phyloP scores from a whole-genome alignment of 2,888 invertebrate genomes.

The Latheticus oryzae region DNA sequence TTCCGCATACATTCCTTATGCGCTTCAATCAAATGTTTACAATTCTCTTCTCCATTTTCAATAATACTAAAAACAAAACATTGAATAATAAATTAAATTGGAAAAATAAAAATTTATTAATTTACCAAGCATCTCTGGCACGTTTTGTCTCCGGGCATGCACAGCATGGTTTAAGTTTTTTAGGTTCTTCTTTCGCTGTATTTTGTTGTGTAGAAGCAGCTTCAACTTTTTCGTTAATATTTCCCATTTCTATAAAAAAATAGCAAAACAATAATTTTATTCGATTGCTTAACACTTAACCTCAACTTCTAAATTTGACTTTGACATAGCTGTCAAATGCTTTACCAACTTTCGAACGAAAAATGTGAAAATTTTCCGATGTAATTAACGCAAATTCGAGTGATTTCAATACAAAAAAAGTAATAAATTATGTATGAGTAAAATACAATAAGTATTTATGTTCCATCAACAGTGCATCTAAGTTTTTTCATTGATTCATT shows the following conservation, averaged over 20 bases:
- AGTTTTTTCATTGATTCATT: not conserved
- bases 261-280: not conserved
- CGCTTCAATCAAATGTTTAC: slow-evolving; percentile 89
- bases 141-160: slow-evolving; percentile 97
- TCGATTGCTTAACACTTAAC: slow-evolving; percentile 15
- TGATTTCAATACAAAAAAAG: slow-evolving; percentile 12
- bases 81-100: slow-evolving; percentile 11
- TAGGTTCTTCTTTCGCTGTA: slow-evolving; percentile 67
- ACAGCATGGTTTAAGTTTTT: slow-evolving; percentile 94
- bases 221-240: slow-evolving; percentile 67
- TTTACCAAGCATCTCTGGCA: slow-evolving; percentile 89
- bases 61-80: slow-evolving; percentile 79
- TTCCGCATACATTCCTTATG: slow-evolving; percentile 97
- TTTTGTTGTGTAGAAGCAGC: slow-evolving; percentile 60
- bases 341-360: not conserved
- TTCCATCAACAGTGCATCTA: not conserved
- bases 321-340: slow-evolving; percentile 1
- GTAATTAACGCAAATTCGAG: not conserved
- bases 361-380: slow-evolving; percentile 4
- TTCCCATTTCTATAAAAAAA: slow-evolving; percentile 67
- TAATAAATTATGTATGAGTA: slow-evolving; percentile 17
- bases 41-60: slow-evolving; percentile 92
- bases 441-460: not conserved
- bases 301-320: slow-evolving; percentile 5
- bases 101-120: not conserved